phyloP scores from a whole-genome alignment of 23 tunicate genomes.

The Diplosoma virens region DNA sequence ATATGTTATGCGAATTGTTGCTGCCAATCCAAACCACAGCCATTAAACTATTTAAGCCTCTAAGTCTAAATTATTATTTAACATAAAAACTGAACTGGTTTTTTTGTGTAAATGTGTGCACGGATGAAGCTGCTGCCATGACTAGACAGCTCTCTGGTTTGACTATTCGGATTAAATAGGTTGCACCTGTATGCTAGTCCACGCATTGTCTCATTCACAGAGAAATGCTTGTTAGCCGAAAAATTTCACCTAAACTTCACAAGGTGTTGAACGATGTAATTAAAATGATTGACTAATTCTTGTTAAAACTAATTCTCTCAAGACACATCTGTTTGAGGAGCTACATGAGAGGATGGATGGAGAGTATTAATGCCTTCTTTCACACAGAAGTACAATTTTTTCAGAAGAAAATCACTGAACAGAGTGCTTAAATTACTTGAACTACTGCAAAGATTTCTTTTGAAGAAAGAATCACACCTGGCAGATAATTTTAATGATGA shows the following conservation, averaged over 20 bases:
- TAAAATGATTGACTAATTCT: constrained; percentile 40
- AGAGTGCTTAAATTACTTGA: constrained; percentile 51
- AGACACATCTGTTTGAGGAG: constrained; percentile 76
- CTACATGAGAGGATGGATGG: constrained; percentile 45
- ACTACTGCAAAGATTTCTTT: constrained; percentile 44
- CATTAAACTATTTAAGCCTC: neutral
- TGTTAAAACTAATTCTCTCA: constrained; percentile 47
- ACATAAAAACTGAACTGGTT: constrained; percentile 35
- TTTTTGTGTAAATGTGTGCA: constrained; percentile 62
- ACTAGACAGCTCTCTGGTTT: constrained; percentile 43
- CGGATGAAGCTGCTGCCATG: constrained; percentile 79
- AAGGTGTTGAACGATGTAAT: constrained; percentile 37
- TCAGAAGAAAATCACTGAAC: constrained; percentile 37
- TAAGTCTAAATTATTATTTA: constrained; percentile 32
- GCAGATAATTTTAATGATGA: constrained; percentile 13
- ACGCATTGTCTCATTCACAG: constrained; percentile 61
- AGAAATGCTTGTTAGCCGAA: constrained; percentile 52
- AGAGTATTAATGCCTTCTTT: constrained; percentile 37
- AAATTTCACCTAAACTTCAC: constrained; percentile 46
- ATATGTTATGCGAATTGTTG: constrained; percentile 25
- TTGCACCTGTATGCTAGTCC: constrained; percentile 16
- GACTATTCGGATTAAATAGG: constrained; percentile 44
- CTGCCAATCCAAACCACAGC: constrained; percentile 59
- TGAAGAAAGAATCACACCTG: constrained; percentile 34
- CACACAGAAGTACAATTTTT: constrained; percentile 34